Evolutionary conservation across 2,888 invertebrate genomes (phyloP).

Genomic region (Drosophila helvetica): DNA sequence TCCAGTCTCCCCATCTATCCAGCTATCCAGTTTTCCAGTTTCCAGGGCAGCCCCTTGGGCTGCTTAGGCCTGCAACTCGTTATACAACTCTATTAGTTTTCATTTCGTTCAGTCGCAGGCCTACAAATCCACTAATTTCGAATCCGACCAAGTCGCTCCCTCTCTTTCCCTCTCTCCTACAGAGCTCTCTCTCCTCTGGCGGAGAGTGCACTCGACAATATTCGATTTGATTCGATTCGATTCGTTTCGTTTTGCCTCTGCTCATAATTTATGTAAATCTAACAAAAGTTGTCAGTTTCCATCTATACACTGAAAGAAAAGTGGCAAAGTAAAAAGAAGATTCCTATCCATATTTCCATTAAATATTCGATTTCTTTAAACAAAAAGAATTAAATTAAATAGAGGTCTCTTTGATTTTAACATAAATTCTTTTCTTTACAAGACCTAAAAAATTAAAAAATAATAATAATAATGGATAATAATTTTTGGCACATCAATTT

Average conservation of each 20-base stretch:
- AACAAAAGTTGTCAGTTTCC: conserved; percentile 35
- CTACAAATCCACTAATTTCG: conserved; percentile 74
- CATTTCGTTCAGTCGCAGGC: conserved; percentile 44
- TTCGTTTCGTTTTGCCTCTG: conserved; percentile 18
- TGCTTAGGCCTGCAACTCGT: conserved; percentile 45
- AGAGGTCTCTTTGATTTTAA: no score
- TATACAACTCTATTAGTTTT: conserved; percentile 76
- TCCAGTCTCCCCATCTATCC: not conserved
- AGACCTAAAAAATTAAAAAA: no score
- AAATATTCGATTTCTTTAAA: no score
- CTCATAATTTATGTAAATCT: conserved; percentile 75
- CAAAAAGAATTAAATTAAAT: no score
- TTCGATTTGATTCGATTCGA: conserved; percentile 5
- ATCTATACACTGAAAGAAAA: conserved; percentile 11
- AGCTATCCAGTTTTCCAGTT: conserved; percentile 25
- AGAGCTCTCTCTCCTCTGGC: conserved; percentile 11
- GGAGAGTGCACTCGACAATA: conserved; percentile 20
- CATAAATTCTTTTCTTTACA: no score
- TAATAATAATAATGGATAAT: no score
- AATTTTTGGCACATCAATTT: no score
- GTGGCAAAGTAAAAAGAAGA: no score
- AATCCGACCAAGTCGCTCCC: conserved; percentile 22
- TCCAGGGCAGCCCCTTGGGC: conserved; percentile 29
- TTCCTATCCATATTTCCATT: no score
- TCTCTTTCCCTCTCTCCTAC: conserved; percentile 9